Conservation (phyloP, 2,113 vertebrate species). For the Bos javanicus region DNA sequence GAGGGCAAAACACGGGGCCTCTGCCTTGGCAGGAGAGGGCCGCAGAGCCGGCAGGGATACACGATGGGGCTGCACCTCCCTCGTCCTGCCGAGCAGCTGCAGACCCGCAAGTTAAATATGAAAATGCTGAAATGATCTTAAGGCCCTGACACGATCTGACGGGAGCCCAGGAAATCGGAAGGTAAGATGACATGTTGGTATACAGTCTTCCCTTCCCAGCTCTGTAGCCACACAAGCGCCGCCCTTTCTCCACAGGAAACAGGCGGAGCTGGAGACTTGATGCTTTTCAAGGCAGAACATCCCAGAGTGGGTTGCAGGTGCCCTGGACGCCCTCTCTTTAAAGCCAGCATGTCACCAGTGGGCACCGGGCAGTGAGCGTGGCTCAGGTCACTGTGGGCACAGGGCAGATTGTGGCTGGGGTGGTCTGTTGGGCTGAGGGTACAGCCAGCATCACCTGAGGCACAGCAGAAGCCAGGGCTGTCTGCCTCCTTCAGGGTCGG, state of each 20-base stretch:
- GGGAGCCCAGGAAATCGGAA: background rate
- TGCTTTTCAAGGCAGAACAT: background rate
- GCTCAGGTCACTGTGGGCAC: background rate
- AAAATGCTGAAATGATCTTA: background rate
- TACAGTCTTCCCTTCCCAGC: background rate
- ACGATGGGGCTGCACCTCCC: accelerated
- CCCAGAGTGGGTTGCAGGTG: background rate
- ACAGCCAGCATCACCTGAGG: background rate
- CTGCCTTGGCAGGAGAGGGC: background rate
- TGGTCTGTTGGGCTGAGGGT: accelerated
- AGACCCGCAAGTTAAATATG: background rate
- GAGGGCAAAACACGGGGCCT: accelerated
- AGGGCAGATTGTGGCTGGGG: background rate
- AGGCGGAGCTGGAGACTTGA: background rate
- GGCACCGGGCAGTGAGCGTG: accelerated
- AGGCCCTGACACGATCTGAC: background rate
- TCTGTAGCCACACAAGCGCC: too few species aligned
- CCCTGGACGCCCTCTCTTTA: accelerated
- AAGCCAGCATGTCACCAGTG: too few species aligned
- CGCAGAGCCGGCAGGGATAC: background rate
- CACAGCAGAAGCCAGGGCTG: background rate
- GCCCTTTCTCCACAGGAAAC: background rate
- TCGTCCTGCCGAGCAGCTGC: background rate
- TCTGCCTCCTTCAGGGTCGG: accelerated
- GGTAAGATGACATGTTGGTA: background rate